These are phyloP conservation scores for Sebastes trivittatus DNA, from an alignment of 2,797 vertebrate species.

Conservation along the genomic window DNA sequence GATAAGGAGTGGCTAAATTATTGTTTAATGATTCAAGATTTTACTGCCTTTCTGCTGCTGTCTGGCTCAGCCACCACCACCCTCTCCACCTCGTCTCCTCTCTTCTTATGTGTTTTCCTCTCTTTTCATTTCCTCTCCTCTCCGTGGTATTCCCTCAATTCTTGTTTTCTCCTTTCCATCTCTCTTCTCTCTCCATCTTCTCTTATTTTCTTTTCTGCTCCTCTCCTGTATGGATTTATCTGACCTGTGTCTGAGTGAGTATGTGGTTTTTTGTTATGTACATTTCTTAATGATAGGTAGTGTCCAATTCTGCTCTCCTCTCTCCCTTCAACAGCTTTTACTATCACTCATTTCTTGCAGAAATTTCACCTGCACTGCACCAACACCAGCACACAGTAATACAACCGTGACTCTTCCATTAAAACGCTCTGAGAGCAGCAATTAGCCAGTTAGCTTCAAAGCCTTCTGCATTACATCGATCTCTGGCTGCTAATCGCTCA, in stretches of 20 bases:
- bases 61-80: neutral
- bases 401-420: neutral
- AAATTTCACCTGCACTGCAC: neutral
- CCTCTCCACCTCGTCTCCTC: neutral
- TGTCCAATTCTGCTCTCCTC: too few species aligned
- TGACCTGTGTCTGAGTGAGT: neutral
- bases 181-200: neutral
- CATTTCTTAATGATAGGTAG: neutral
- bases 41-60: constrained; percentile 16
- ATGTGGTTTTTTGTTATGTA: neutral
- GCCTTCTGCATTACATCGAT: neutral
- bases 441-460: constrained; percentile 15
- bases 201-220: neutral
- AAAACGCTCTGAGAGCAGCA: neutral
- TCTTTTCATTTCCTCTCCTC: neutral
- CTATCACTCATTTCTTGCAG: neutral
- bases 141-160: neutral
- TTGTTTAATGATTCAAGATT: constrained; percentile 47
- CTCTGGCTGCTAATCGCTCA: neutral
- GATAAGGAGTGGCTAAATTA: constrained; percentile 50
- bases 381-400: neutral
- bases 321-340: neutral
- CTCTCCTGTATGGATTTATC: neutral
- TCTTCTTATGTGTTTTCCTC: neutral
- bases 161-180: neutral